These are phyloP conservation scores for Stercorarius parasiticus DNA, from an alignment of 2,113 vertebrate species.

Conservation along the genomic window DNA sequence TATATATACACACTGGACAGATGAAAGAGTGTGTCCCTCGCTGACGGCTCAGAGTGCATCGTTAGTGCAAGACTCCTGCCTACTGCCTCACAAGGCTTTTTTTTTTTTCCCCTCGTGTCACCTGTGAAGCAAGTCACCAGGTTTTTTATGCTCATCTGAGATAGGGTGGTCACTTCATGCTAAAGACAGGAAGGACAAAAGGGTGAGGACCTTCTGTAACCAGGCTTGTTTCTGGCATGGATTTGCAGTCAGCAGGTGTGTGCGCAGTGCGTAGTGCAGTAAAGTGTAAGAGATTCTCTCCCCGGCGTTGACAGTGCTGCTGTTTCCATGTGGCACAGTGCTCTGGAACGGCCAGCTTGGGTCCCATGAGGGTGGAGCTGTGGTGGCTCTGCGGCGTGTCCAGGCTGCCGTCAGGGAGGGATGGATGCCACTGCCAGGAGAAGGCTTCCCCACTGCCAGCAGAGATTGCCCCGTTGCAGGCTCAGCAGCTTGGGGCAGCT, in stretches of 20 bases:
- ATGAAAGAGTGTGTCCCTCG: neutral
- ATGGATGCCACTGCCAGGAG: neutral
- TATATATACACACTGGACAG: no score
- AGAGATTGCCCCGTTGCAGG: neutral
- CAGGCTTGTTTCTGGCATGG: neutral
- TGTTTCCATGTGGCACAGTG: accelerated
- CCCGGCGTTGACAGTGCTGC: accelerated
- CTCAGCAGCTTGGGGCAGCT: neutral
- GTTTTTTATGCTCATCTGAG: neutral
- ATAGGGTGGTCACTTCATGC: neutral
- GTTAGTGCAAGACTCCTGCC: neutral
- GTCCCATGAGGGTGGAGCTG: neutral
- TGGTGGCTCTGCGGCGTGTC: neutral
- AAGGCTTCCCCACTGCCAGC: neutral
- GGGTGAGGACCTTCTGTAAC: neutral
- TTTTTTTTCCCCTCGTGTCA: neutral
- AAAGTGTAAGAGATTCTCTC: neutral
- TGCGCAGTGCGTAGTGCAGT: neutral
- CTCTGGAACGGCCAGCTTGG: neutral
- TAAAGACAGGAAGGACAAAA: neutral
- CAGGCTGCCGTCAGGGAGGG: neutral
- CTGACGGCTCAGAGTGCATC: neutral
- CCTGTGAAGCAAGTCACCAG: neutral
- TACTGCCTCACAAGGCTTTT: neutral
- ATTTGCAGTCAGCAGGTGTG: neutral